phyloP scores from a whole-genome alignment of 2,888 invertebrate genomes.

The Ennomos erosarius region DNA sequence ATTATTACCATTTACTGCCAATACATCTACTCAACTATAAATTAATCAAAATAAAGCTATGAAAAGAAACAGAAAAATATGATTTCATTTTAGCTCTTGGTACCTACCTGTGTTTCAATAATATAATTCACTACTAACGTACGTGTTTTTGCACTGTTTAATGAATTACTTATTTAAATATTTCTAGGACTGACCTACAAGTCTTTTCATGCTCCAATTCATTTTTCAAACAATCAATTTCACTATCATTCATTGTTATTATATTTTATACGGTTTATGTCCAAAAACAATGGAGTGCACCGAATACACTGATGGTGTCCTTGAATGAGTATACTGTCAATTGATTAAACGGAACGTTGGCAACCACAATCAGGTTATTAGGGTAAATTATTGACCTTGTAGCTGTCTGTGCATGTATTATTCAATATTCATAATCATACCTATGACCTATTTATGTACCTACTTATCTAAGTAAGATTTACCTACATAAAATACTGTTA shows the following conservation, averaged over 20 bases:
- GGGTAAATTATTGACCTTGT: constrained; percentile 29
- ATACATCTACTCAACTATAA: too few species aligned
- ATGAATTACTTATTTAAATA: too few species aligned
- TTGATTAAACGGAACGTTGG: constrained; percentile 51
- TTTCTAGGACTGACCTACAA: constrained; percentile 65
- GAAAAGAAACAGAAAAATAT: too few species aligned
- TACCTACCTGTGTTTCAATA: background rate
- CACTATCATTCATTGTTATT: constrained; percentile 70
- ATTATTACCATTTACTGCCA: too few species aligned
- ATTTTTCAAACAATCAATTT: constrained; percentile 74
- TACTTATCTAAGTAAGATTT: too few species aligned
- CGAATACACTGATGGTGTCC: constrained; percentile 87
- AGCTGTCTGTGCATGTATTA: too few species aligned
- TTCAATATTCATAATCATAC: too few species aligned
- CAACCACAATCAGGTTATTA: constrained; percentile 38
- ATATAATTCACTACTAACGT: background rate
- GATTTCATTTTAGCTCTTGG: too few species aligned
- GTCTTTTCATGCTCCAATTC: constrained; percentile 80
- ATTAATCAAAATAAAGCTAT: too few species aligned
- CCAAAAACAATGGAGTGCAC: constrained; percentile 30
- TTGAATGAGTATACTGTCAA: constrained; percentile 88
- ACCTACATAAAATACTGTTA: too few species aligned
- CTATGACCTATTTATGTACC: too few species aligned
- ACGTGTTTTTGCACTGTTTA: background rate
- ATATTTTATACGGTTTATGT: constrained; percentile 30